Evolutionary conservation across 1,140 invertebrate species (phyloP), one percentile per base, ranked within the genome.

Genomic region (Zaprionus taronus): DNA sequence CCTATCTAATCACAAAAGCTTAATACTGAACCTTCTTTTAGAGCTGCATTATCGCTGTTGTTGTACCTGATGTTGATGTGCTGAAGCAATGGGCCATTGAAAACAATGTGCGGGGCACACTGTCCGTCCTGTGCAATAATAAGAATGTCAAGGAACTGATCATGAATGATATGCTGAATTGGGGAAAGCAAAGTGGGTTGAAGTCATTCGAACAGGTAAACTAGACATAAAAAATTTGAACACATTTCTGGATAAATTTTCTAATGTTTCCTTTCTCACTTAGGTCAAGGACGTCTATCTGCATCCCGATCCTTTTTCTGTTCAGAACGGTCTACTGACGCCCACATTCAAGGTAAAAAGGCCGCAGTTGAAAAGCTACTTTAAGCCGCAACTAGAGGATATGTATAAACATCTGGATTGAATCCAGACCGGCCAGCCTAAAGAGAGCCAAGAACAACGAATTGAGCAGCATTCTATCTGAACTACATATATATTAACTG

Each of bases 161-260:
- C 66, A 93, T 98, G 87, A 96, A 97, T 56, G 98, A 99, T 92
- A 97, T 99, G 95, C 93, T 96, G 47, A 93, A 95, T 20, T 95
- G 97, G 94, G 98, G 98, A 47, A 98, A 97, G 93, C 96, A 97
- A 91, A 96, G 95, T 74, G 97, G 97, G 38, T 94, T 99, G 3
- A 98, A 98, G 94, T 98, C 98, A 28, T 99, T 99, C 93, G 98
- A 99, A 95, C 98, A 99, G 95, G 98, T 99, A 93, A 85, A 80
- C 84, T 11, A 15, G 5, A 9, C 11, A 9, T 20, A 17, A 12
- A 6, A 7, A 34, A 9, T 22, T 4, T 15, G 12, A 14, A 56
- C 31, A 36, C 17, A 14, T 20, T n/a, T 49, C n/a, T 4, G 15
- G 55, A 47, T 49, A 49, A 9, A 2, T n/a, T 4, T 9, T 26